Percentiles rank a stretch among this genome's conserved stretches.
Evolutionary conservation across 2,113 vertebrate genomes (phyloP).

Genomic region (human (Homo sapiens)): GRCh38 chr4:16074001-16074500

Average conservation of each 20-base stretch:
- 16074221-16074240: too few species aligned
- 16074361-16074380: background rate
- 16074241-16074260: too few species aligned
- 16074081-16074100: background rate
- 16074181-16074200: too few species aligned
- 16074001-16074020: constrained; percentile 66
- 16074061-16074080: background rate
- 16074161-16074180: too few species aligned
- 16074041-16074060: background rate
- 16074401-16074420: background rate
- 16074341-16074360: too few species aligned
- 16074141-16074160: too few species aligned
- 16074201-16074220: too few species aligned
- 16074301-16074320: too few species aligned
- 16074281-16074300: too few species aligned
- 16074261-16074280: too few species aligned
- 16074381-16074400: background rate
- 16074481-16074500: background rate
- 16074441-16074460: background rate
- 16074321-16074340: too few species aligned
- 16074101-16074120: background rate
- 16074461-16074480: background rate
- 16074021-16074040: constrained; percentile 40
- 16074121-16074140: too few species aligned
- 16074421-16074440: background rate